Evolutionary conservation across 2,888 invertebrate genomes (phyloP).

Genomic region (Slavum lentiscoides): DNA sequence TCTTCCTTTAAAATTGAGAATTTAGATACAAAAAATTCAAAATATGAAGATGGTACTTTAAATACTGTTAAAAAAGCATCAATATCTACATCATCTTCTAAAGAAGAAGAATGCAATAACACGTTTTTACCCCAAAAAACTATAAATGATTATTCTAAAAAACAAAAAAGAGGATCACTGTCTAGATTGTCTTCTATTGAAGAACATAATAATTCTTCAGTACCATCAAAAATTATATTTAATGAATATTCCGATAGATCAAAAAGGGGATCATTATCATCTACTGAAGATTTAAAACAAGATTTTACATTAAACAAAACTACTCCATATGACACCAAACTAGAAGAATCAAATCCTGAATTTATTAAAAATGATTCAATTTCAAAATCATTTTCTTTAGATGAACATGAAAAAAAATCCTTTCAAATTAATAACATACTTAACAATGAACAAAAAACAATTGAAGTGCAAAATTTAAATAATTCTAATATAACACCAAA

Average conservation of each 20-base stretch:
- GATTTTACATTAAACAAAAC: background rate
- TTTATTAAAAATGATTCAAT: background rate
- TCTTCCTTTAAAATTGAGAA: background rate
- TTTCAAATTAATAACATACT: background rate
- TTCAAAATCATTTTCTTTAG: background rate
- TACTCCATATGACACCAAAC: background rate
- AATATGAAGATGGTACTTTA: background rate
- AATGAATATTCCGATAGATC: constrained; percentile 2
- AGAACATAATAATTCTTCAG: background rate
- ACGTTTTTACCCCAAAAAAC: background rate
- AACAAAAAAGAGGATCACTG: background rate
- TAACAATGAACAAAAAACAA: background rate
- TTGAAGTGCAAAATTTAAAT: background rate
- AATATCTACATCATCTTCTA: constrained; percentile 28
- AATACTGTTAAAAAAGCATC: background rate
- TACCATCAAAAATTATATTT: background rate
- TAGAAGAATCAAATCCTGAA: background rate
- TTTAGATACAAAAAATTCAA: background rate
- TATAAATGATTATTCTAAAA: background rate
- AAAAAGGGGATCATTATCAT: background rate
- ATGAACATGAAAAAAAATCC: background rate
- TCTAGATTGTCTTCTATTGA: background rate
- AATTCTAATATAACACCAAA: background rate
- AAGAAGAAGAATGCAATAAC: constrained; percentile 20
- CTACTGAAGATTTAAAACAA: background rate